Evolutionary conservation across 2,888 invertebrate species (phyloP), one percentile per base, ranked within the genome.

Genomic region (Panzeria rudis): DNA sequence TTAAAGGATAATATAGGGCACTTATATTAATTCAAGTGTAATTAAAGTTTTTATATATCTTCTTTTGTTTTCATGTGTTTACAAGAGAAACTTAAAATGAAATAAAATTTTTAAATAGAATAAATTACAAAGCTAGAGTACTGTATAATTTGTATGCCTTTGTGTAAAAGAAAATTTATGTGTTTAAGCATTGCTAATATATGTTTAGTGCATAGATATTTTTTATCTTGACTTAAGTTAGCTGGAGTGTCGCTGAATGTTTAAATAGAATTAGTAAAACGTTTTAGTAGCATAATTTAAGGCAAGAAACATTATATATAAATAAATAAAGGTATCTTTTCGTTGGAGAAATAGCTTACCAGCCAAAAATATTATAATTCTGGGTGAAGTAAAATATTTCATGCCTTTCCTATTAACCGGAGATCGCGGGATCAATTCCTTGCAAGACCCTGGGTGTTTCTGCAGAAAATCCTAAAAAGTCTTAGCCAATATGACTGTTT

Each of bases 1-100:
- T 83, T 71, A 50, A 41, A 61, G 76, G 62, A 77, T 77, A 77
- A 85, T 82, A 85, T 85, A 75, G 85, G 82, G 71, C 85, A 85
- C 82, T 85, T 32, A 78, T 52, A 82, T 85, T 85, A 82, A 82
- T 79, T 76, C 78, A 75, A 82, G 85, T 82, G 85, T 79, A 82
- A 79, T 78, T 85, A 85, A n/a, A 82, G 85, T 66, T 85, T 64
- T 62, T 59, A 17, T 11, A 35, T 20, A 15, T 50, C 5, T 20
- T 17, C 3, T 8, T 66, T 56, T 54, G 20, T 23, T 47, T 20
- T 59, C 29, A n/a, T 8, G n/a, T 50, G 15, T 52, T 47, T 20
- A 20, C 15, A 23, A 68, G 69, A 20, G 69, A 78, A 61, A 29
- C 17, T 59, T 29, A 52, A 61, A 69, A 38, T 32, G 29, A 69